Conservation (phyloP, 2,797 vertebrate species). For the Syngnathus rostellatus region DNA sequence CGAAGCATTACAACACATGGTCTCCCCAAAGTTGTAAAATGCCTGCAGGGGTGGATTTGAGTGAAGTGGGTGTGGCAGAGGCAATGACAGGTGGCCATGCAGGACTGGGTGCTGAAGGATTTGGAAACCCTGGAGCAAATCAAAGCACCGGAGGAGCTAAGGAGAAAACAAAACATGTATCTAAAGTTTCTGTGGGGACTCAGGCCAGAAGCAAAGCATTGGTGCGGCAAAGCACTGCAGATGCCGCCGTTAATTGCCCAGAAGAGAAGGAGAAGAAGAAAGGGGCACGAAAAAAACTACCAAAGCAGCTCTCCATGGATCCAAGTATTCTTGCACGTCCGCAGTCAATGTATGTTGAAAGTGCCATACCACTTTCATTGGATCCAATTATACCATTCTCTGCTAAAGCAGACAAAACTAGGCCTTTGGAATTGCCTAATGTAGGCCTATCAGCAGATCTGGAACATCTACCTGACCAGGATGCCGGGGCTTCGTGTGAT, state of each 20-base stretch:
- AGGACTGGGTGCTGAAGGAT: conserved; percentile 16
- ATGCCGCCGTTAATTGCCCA: conserved; percentile 72
- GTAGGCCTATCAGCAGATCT: conserved; percentile 18
- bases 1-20: conserved; percentile 76
- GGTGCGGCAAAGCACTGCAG: conserved; percentile 71
- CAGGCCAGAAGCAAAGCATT: conserved; percentile 70
- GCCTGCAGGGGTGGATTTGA: conserved; percentile 33
- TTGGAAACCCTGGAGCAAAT: conserved; percentile 23
- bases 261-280: conserved; percentile 61
- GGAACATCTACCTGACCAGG: conserved; percentile 26
- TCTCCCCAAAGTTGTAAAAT: conserved; percentile 61
- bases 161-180: conserved; percentile 55
- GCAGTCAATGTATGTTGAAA: conserved; percentile 65
- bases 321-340: conserved; percentile 63
- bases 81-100: conserved; percentile 1
- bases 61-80: conserved; percentile 12
- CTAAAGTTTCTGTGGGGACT: conserved; percentile 71
- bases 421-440: conserved; percentile 39
- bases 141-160: conserved; percentile 37
- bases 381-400: conserved; percentile 59
- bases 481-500: conserved; percentile 23
- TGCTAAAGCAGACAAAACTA: conserved; percentile 41
- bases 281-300: conserved; percentile 42
- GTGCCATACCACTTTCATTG: conserved; percentile 62
- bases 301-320: conserved; percentile 67